Evolutionary conservation across 2,888 invertebrate genomes (phyloP), one percentile per base, ranked within the genome.

Genomic region (Eupithecia dodoneata): DNA sequence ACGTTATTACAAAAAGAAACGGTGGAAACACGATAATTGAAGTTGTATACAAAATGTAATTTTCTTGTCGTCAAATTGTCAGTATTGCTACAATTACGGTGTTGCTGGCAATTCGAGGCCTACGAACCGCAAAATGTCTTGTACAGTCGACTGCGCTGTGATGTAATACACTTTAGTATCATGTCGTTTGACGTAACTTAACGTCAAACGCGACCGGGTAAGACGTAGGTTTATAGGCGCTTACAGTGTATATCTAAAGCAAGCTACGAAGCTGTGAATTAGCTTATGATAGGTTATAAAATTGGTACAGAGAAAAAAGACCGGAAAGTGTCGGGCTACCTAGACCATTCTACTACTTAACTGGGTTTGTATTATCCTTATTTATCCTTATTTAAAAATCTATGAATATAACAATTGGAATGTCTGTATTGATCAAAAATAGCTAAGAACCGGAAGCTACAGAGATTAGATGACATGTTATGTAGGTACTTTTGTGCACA

Each of bases 31-130:
- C 44, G 18, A 12, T 71, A 55, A 49, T 42, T 73, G 73, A n/a
- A 41, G 15, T 63, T 63, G 10, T 63, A 30, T 30, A 52, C 66
- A 66, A 42, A 73, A 52, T 67, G 66, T 66, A 73, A 73, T 67
- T 73, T 67, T 55, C 65, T 30, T 18, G 66, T 42, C 42, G 12
- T 49, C 49, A 52, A 73, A 71, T 71, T 71, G 42, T 15, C 30
- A 63, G 63, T 63, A 63, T 63, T 63, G 63, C 63, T 30, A 63
- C 63, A 63, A 63, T 63, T 63, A 63, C 30, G 63, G 12, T 30
- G 63, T n/a, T 63, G 3, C 63, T 63, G 12, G 63, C 30, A 30
- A 63, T 63, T 63, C 10, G 63, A 30, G 30, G 63, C 63, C 18
- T 30, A 63, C 30, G 30, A 63, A 63, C 63, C 63, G 12, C 63